Conservation (phyloP, 2,888 invertebrate genomes). For the Rhopalosiphum nymphaeae region DNA sequence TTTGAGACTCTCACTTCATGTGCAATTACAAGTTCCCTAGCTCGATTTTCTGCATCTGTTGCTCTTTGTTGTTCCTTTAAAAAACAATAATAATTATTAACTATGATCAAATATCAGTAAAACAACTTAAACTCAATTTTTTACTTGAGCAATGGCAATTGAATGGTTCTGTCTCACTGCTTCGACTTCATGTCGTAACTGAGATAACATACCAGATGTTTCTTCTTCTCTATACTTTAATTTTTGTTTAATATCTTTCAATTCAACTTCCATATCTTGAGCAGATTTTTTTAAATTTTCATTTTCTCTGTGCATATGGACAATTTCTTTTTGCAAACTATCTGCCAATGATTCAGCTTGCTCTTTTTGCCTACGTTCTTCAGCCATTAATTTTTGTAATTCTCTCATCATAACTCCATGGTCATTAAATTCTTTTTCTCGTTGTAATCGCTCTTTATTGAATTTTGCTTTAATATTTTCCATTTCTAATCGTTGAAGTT, state of each 20-base stretch:
- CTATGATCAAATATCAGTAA: background rate
- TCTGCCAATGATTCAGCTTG: conserved; percentile 78
- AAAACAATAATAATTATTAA: background rate
- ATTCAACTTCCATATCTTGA: conserved; percentile 71
- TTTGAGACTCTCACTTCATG: conserved; percentile 84
- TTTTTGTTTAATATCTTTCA: conserved; percentile 66
- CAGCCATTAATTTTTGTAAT: conserved; percentile 81
- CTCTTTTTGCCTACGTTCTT: conserved; percentile 82
- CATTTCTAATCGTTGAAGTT: conserved; percentile 75
- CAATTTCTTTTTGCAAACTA: conserved; percentile 73
- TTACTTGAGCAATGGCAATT: conserved; percentile 77
- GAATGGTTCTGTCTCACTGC: conserved; percentile 81
- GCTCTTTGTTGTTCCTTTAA: conserved; percentile 79
- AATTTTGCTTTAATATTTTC: conserved; percentile 81
- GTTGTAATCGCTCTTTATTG: conserved; percentile 82
- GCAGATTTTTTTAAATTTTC: conserved; percentile 71
- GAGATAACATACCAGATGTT: conserved; percentile 73
- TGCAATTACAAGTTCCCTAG: conserved; percentile 77
- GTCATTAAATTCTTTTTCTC: conserved; percentile 85
- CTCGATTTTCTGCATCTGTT: conserved; percentile 80
- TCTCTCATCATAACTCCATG: conserved; percentile 85
- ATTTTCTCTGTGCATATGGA: conserved; percentile 73
- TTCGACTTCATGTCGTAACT: conserved; percentile 81
- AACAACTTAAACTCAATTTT: conserved; percentile 47
- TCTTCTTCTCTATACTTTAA: conserved; percentile 66